These are phyloP conservation scores for Ophioninae sp. DNA, from an alignment of 2,888 invertebrate species.

Conservation along the genomic window DNA sequence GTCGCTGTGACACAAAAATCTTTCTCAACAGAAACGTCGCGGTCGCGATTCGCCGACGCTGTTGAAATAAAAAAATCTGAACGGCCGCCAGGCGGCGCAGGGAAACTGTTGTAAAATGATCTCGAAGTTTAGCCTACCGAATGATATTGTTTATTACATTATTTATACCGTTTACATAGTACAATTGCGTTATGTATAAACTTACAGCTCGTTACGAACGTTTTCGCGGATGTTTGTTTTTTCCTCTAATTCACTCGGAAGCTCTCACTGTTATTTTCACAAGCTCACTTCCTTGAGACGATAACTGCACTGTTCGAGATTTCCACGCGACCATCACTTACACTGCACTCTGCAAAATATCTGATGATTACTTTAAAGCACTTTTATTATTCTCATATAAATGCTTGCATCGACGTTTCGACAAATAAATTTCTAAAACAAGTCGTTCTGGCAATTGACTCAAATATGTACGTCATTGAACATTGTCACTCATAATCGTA, in stretches of 20 bases:
- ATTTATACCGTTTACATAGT: conserved; percentile 60
- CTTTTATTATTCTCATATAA: not conserved
- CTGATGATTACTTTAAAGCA: not conserved
- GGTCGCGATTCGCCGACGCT: not conserved
- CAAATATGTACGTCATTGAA: not conserved
- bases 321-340: conserved; percentile 30
- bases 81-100: not conserved
- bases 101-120: conserved; percentile 12
- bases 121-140: conserved; percentile 26
- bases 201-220: conserved; percentile 38
- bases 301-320: conserved; percentile 50
- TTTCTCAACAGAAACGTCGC: not conserved
- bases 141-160: conserved; percentile 62
- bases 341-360: not conserved
- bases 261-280: conserved; percentile 40
- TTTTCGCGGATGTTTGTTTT: conserved; percentile 23
- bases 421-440: not conserved
- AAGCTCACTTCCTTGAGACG: conserved; percentile 17
- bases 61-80: not conserved
- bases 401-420: not conserved
- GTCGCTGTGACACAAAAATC: not conserved
- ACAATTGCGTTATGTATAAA: conserved; percentile 56
- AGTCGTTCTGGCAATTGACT: not conserved
- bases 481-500: not conserved
- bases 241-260: conserved; percentile 43